Evolutionary conservation across 1,140 invertebrate species (phyloP), one percentile per base, ranked within the genome.

Genomic region (Pseudomyrmex cubaensis): DNA sequence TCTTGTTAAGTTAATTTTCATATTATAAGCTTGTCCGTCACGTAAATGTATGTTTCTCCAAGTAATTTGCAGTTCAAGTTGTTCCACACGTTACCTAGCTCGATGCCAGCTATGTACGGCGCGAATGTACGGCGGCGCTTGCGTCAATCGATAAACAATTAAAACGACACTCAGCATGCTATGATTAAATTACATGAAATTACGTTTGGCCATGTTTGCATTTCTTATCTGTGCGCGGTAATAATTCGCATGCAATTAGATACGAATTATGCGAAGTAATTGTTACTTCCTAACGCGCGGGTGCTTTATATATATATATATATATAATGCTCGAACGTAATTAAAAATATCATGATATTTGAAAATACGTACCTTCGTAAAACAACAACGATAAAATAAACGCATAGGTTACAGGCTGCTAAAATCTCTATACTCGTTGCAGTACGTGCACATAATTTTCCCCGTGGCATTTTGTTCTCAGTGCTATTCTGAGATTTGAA

Each of bases 71-170:
- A 59, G 12, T 66, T 4, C 15, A 69, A n/a, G 17, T 69, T 69
- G 50, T 35, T 62, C 67, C 35, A 57, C 63, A 56, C 17, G 20
- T 44, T 35, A 35, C 35, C 35, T 35, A 57, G 15, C 12, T 1
- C 3, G 9, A 9, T 25, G 3, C 15, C 35, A 48, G 13, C n/a
- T 25, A 48, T 15, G 46, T 50, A 69, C 7, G 25, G 25, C 5
- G 35, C 35, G 1, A 78, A 78, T 59, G 69, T 25, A 25, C 20
- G 64, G 5, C 46, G 48, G n/a, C 12, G 9, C 4, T 78, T 69
- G 56, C 69, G 57, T 78, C 25, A 78, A 70, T 78, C 52, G 35
- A 59, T 78, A 78, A 70, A 70, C 59, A 78, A 78, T 78, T 46
- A 57, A 78, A 70, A 70, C 12, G 48, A 22, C 17, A 48, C 35